phyloP scores from a whole-genome alignment of 2,888 invertebrate species.

The Tetramorium bicarinatum region DNA sequence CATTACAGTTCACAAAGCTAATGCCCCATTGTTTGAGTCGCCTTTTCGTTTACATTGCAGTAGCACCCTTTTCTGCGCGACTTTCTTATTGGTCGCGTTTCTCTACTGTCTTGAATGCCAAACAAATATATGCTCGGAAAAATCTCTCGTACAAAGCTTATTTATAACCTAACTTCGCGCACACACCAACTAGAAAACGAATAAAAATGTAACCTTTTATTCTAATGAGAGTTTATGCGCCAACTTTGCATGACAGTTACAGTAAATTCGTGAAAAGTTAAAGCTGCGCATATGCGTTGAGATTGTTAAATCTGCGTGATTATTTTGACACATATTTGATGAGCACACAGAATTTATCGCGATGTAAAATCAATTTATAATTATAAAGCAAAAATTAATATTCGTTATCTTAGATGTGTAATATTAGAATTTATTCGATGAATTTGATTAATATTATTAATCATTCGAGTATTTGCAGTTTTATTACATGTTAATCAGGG shows the following conservation, averaged over 20 bases:
- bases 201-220: constrained; percentile 44
- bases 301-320: constrained; percentile 10
- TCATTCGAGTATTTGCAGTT: neutral
- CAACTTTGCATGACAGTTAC: constrained; percentile 35
- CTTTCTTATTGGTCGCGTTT: constrained; percentile 18
- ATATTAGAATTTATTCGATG: constrained; percentile 10
- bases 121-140: constrained; percentile 39
- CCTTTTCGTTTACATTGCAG: constrained; percentile 24
- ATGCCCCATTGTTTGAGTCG: constrained; percentile 12
- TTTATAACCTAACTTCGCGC: constrained; percentile 45
- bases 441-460: neutral
- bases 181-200: constrained; percentile 14
- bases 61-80: neutral
- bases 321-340: neutral
- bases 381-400: neutral
- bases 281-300: neutral
- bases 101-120: constrained; percentile 23
- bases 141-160: constrained; percentile 41
- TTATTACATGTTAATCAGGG: neutral
- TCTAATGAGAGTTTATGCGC: constrained; percentile 37
- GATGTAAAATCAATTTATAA: neutral
- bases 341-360: neutral
- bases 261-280: constrained; percentile 21
- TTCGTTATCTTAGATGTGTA: neutral
- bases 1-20: constrained; percentile 33